phyloP scores from a whole-genome alignment of 2,797 vertebrate genomes.

The Danio albolineatus region DNA sequence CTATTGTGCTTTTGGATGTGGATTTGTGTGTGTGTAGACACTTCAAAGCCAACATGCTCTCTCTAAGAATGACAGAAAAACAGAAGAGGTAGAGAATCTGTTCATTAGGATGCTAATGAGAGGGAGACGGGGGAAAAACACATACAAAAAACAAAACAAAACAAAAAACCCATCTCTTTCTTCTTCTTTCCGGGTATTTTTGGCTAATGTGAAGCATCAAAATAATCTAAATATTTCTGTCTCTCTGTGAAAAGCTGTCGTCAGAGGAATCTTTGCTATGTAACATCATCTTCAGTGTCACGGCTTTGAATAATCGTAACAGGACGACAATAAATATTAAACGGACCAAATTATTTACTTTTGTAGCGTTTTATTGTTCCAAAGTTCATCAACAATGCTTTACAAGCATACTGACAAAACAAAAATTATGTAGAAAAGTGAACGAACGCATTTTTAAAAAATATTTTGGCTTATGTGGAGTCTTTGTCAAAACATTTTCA shows the following conservation, averaged over 20 bases:
- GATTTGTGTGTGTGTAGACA: slow-evolving; percentile 26
- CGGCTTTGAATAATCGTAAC: background rate
- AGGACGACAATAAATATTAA: background rate
- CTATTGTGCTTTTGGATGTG: slow-evolving; percentile 34
- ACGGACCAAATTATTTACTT: background rate
- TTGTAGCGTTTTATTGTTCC: background rate
- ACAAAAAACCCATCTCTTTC: background rate
- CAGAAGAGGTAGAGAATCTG: slow-evolving; percentile 37
- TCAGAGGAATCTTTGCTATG: background rate
- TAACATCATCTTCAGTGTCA: slow-evolving; percentile 20
- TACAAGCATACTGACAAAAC: background rate
- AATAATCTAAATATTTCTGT: slow-evolving; percentile 28
- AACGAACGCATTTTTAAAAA: background rate
- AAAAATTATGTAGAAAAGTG: too few species aligned
- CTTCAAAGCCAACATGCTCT: slow-evolving; percentile 37
- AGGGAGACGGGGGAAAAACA: background rate
- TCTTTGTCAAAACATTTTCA: background rate
- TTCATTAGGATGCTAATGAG: slow-evolving; percentile 48
- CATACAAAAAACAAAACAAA: background rate
- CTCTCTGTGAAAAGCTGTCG: slow-evolving; percentile 12
- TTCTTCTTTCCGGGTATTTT: slow-evolving; percentile 29
- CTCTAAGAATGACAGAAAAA: slow-evolving; percentile 43
- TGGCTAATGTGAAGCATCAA: slow-evolving; percentile 7
- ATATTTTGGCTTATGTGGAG: background rate
- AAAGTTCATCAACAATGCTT: background rate